Evolutionary conservation across 23 tunicate genomes (phyloP), one percentile per base, ranked within the genome.

Genomic region (Styela clava): DNA sequence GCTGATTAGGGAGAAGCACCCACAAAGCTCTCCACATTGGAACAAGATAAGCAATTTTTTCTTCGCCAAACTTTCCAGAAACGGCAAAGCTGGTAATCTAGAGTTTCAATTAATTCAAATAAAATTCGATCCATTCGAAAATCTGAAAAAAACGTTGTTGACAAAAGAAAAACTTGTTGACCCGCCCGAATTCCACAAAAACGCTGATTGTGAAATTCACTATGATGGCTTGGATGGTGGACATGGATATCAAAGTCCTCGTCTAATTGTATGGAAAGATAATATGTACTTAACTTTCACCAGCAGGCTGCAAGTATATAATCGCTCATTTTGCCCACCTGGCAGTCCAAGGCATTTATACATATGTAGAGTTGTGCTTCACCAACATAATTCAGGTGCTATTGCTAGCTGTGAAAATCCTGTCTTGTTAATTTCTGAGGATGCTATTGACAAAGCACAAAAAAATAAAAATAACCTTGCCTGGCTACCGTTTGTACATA

Each of bases 71-170:
- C 24, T 67, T n/a, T 18, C 30, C 16, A n/a, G 71, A 67, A 1
- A 67, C 16, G 22, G 24, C 0, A 24, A 27, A 29, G 16, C 30
- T 16, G 71, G 24, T 1, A 22, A 67, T n/a, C 16, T 67, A 24
- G 22, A 18, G 22, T 67, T 67, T 67, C 71, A 67, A 18, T 29
- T 18, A 67, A 29, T 67, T 22, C 71, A 67, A 67, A 67, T 67
- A 18, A 67, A 67, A 29, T 67, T 67, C 24, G 71, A 67, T 67
- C 71, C 71, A 16, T 67, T 67, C 24, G 23, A 67, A 29, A 67
- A 16, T 12, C 19, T 22, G 16, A 67, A 67, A 67, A 27, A 22
- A 29, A 67, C 16, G 16, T 18, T 27, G 22, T 25, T 67, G 71
- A 1, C 19, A 16, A 0, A 16, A 16, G 2, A 25, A 16, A 67